phyloP scores from a whole-genome alignment of 2,113 vertebrate genomes.

The Siniperca knerii region DNA sequence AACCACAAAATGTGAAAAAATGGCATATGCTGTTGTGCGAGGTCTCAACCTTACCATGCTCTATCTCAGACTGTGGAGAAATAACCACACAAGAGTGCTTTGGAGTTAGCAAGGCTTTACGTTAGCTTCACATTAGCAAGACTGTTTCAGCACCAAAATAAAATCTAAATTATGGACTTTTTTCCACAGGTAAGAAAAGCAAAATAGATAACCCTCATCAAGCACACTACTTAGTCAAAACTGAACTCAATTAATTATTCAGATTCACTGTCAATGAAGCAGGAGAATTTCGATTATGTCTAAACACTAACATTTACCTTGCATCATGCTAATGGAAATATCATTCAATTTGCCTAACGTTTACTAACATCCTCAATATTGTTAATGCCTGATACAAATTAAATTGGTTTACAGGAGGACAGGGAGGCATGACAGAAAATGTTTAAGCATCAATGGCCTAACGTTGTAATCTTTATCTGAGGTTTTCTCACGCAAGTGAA shows the following conservation, averaged over 20 bases:
- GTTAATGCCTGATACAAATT: not conserved
- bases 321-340: not conserved
- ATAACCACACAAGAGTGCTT: not conserved
- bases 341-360: not conserved
- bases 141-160: not conserved
- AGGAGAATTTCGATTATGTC: not conserved
- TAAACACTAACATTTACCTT: not conserved
- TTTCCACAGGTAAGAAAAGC: not conserved
- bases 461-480: not conserved
- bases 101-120: not conserved
- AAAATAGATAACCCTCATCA: not conserved
- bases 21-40: no score
- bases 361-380: not conserved
- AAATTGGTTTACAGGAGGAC: no score
- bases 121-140: not conserved
- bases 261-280: not conserved
- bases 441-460: not conserved
- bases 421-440: not conserved
- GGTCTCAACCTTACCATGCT: no score
- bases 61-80: not conserved
- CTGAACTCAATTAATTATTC: not conserved
- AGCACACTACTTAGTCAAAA: not conserved
- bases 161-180: not conserved
- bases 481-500: not conserved
- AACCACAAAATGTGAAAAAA: not conserved